Evolutionary conservation across 30 jellyfish, hydroid and myxozoan genomes (phyloP).

Genomic region (Cassiopea andromeda): DNA sequence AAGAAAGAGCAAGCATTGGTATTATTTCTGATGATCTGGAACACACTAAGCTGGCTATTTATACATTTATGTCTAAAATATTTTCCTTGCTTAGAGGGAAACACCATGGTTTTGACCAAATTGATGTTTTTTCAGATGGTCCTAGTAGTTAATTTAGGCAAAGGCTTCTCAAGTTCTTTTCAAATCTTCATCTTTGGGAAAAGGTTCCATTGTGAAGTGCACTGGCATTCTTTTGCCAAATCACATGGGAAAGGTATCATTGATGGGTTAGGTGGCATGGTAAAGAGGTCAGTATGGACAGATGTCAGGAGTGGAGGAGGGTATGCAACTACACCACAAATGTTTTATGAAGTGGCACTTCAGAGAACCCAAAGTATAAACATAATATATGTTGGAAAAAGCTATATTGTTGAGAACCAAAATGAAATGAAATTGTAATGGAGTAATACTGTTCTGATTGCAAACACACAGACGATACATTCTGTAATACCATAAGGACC

Average conservation of each 20-base stretch:
- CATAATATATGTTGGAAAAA: too few relatives aligned
- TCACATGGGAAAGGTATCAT: slow-evolving; percentile 56
- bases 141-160: slow-evolving; percentile 37
- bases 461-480: too few relatives aligned
- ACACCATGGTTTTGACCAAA: slow-evolving; percentile 28
- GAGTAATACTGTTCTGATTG: too few relatives aligned
- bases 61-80: slow-evolving; percentile 28
- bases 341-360: slow-evolving; percentile 8
- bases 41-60: slow-evolving; percentile 31
- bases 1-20: slow-evolving; percentile 22
- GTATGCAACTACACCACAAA: slow-evolving; percentile 7
- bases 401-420: too few relatives aligned
- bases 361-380: slow-evolving; percentile 12
- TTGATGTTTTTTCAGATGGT: slow-evolving; percentile 43
- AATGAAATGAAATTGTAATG: too few relatives aligned
- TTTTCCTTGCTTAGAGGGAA: slow-evolving; percentile 18
- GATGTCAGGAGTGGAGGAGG: slow-evolving; percentile 38
- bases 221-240: slow-evolving; percentile 52
- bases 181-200: slow-evolving; percentile 44
- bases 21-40: slow-evolving; percentile 35
- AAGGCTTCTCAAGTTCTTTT: slow-evolving; percentile 44
- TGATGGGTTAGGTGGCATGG: slow-evolving; percentile 59
- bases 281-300: slow-evolving; percentile 52
- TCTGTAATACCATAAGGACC: too few relatives aligned
- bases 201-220: neutral